Evolutionary conservation across 2,888 invertebrate species (phyloP).

Genomic region (Drosophila siamana): DNA sequence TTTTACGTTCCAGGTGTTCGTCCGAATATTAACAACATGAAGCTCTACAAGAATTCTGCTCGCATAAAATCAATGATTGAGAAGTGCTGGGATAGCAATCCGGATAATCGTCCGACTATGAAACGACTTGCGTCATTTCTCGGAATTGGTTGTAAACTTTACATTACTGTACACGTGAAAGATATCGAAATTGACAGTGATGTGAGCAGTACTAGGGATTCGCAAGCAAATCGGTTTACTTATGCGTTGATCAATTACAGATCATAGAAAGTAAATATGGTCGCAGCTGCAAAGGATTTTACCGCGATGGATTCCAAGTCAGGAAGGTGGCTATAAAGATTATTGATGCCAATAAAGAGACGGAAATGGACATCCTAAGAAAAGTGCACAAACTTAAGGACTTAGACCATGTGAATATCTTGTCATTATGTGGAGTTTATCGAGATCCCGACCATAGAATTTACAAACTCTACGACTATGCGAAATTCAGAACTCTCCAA

Average conservation of each 20-base stretch:
- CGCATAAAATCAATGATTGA: neutral
- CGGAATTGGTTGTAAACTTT: neutral
- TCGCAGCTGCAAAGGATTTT: neutral
- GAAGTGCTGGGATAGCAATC: neutral
- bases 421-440: neutral
- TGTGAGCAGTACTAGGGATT: neutral
- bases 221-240: neutral
- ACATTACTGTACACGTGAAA: neutral
- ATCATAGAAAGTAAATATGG: neutral
- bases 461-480: constrained; percentile 17
- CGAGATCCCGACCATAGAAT: neutral
- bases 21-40: neutral
- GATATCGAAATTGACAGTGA: neutral
- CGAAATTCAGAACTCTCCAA: constrained; percentile 15
- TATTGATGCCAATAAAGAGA: neutral
- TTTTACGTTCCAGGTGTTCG: neutral
- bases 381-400: neutral
- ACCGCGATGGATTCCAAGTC: neutral
- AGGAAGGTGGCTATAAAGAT: neutral
- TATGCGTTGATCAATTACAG: neutral
- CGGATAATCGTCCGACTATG: neutral
- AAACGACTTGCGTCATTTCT: neutral
- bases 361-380: constrained; percentile 1
- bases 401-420: constrained; percentile 5
- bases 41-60: no score